Base-by-base conservation (phyloP, 2,113 vertebrate species). In the Artemisiospiza belli region DNA sequence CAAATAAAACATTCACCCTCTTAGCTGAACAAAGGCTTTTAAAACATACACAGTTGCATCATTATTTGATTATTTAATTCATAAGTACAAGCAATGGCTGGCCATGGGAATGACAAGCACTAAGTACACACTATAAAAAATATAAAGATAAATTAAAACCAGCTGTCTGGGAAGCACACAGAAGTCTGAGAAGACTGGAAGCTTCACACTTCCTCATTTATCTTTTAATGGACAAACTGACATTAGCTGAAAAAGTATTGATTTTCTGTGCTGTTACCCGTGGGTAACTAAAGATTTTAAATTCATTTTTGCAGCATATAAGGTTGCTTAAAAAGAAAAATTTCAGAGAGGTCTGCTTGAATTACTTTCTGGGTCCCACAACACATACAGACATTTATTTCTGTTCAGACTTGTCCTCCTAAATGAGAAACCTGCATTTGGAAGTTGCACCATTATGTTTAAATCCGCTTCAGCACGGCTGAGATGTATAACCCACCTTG, bases 161-260 rank as follows among this genome's bases (percentile, higher is more conserved):
- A 74, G 41, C 37, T 83, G 24, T 52, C 73, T 88, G 68, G 64
- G 73, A 90, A 92, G 41, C 0, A 0, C 67, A 87, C 22, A 67
- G 35, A 66, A 87, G 33, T 46, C 74, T 63, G 69, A 72, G 43
- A 86, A 72, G 41, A 46, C 44, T 16, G 44, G 75, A 63, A 83
- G n/a, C 41, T 54, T 93, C 79, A 52, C 2, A 3, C 17, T 67
- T 93, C 68, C 44, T 83, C 76, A 90, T 89, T 86, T 92, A 73
- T 92, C 54, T 46, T 87, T 73, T 62, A 88, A 81, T 27, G 57
- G 55, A 90, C 90, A 91, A 81, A 83, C 0, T 80, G 21, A 74
- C 82, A 57, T 86, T 63, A 92, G 35, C 72, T 75, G 72, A 86
- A 90, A 92, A 90, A 61, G 20, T 57, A 97, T 63, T 86, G 90